Conservation (phyloP, 2,113 vertebrate genomes). For the Tamias sibiricus region DNA sequence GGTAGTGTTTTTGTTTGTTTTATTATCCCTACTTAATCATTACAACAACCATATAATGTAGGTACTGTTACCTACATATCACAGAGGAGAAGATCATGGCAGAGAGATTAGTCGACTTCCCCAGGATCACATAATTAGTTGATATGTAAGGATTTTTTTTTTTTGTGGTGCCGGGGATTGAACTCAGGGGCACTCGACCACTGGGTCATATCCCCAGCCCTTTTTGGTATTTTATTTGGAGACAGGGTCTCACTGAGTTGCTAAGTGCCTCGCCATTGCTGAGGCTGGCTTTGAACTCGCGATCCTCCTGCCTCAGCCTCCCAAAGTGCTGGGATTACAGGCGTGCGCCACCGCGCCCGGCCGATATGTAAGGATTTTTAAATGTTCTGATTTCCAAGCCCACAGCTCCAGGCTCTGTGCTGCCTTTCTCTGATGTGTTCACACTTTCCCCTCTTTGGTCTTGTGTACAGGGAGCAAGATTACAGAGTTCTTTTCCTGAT, state of each 20-base stretch:
- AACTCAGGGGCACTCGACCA: too few relatives aligned
- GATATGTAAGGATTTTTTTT: background rate
- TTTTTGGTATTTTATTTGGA: too few relatives aligned
- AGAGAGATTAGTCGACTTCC: constrained; percentile 4
- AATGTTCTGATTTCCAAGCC: background rate
- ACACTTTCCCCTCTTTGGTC: background rate
- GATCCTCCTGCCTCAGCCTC: too few relatives aligned
- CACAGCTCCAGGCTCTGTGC: background rate
- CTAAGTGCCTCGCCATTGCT: too few relatives aligned
- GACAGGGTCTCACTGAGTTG: too few relatives aligned
- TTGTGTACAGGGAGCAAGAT: background rate
- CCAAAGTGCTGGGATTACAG: too few relatives aligned
- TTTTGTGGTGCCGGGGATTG: too few relatives aligned
- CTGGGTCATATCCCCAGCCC: too few relatives aligned
- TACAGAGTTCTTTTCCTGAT: background rate
- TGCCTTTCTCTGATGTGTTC: background rate
- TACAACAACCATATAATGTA: background rate
- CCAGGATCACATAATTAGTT: background rate
- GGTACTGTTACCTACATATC: background rate
- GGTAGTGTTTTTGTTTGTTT: background rate
- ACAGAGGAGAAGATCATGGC: background rate
- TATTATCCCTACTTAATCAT: background rate
- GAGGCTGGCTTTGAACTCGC: too few relatives aligned
- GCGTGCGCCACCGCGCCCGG: too few relatives aligned
- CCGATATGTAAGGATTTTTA: background rate